These are phyloP conservation scores for Platysteira castanea DNA, from an alignment of 2,113 vertebrate species.

Conservation along the genomic window DNA sequence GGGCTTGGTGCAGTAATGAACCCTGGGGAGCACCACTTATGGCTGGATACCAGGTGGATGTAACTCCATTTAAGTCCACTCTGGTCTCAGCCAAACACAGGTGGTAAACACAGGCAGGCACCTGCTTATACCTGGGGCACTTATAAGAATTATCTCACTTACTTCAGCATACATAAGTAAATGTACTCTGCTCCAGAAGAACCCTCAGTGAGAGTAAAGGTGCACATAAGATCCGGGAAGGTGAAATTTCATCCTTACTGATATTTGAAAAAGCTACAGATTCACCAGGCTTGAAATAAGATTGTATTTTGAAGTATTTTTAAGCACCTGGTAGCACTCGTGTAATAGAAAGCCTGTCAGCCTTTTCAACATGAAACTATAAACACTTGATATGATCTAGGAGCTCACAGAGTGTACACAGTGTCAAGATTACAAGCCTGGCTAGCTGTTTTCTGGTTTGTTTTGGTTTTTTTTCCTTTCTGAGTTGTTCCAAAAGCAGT, in stretches of 20 bases:
- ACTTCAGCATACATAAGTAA: neutral
- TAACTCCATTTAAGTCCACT: rapidly evolving
- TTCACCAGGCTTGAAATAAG: neutral
- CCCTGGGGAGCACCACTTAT: neutral
- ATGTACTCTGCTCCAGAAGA: neutral
- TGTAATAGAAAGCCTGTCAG: neutral
- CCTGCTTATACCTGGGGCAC: neutral
- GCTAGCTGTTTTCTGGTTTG: neutral
- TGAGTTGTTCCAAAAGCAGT: neutral
- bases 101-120: neutral
- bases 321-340: neutral
- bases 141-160: neutral
- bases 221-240: neutral
- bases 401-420: neutral
- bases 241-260: neutral
- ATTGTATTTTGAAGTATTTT: neutral
- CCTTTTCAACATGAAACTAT: neutral
- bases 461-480: neutral
- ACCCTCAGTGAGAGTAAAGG: neutral
- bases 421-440: neutral
- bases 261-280: neutral
- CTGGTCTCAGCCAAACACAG: neutral
- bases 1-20: neutral
- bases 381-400: neutral
- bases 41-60: neutral